Evolutionary conservation across 2,888 invertebrate species (phyloP), one percentile per base, ranked within the genome.

Genomic region (Drosophila hamatofila): DNA sequence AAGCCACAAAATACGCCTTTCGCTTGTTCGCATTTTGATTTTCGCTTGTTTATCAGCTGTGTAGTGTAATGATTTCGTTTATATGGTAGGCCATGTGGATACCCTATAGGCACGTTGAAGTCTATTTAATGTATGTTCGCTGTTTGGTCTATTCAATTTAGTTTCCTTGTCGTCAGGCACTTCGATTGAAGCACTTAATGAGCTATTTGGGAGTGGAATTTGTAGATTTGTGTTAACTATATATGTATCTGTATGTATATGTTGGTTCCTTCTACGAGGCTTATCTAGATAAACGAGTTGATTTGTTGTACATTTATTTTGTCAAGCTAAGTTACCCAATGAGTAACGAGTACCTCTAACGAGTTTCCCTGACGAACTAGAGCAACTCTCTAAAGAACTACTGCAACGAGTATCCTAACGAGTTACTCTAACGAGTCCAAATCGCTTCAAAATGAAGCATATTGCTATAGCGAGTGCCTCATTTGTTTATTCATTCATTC

Each of bases 101-200:
- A 72, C 75, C 41, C 72, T 72, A 37, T 5, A 52, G 52, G 52
- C 52, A 52, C 52, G 23, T 35, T 52, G 52, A 25, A 37, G 52
- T 52, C 52, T 52, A 52, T 52, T 52, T 33, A 37, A 52, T 16
- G 52, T 12, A 21, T 23, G 9, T 5, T 16, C 16, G 21, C 23
- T 23, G 35, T 52, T 33, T 37, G 52, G 52, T 52, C 52, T 33
- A 33, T 49, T 25, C 16, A 9, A 51, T 33, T 51, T n/a, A n/a
- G n/a, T n/a, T 8, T 51, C 33, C n/a, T 18, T n/a, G 4, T 25
- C 27, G 18, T 39, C 41, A 18, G n/a, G 39, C 39, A 18, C 9
- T 9, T 21, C 27, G 18, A n/a, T 2, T 23, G 35, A 23, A 52
- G 35, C 16, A 33, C 27, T 48, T 23, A 8, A 44, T 21, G 44